Conservation (phyloP, 1,140 invertebrate genomes). For the Diabrotica virgifera region DNA sequence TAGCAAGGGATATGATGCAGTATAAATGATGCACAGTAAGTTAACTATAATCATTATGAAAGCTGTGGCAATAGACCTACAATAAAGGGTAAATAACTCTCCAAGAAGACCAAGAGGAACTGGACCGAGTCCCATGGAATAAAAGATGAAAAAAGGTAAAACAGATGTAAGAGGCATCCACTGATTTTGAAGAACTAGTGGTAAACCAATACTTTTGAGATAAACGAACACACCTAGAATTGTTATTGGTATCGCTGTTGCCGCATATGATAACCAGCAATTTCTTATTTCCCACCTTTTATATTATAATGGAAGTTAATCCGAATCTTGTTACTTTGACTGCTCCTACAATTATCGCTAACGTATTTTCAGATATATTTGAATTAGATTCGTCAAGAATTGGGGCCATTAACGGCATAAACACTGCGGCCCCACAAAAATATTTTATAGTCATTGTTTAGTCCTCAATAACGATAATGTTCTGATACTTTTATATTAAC, state of each 20-base stretch:
- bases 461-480: slow-evolving; percentile 58
- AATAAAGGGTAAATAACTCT: slow-evolving; percentile 74
- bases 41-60: slow-evolving; percentile 74
- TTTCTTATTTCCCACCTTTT: slow-evolving; percentile 68
- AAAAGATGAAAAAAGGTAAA: slow-evolving; percentile 36
- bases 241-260: slow-evolving; percentile 52
- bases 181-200: slow-evolving; percentile 50
- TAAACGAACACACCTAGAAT: slow-evolving; percentile 64
- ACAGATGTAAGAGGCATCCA: slow-evolving; percentile 41
- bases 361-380: slow-evolving; percentile 56
- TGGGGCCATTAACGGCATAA: slow-evolving; percentile 3
- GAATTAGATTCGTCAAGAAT: neutral
- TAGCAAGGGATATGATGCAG: slow-evolving; percentile 65
- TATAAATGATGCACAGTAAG: slow-evolving; percentile 73
- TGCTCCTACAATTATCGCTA: slow-evolving; percentile 78
- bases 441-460: slow-evolving; percentile 67
- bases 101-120: slow-evolving; percentile 80
- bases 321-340: slow-evolving; percentile 68
- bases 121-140: slow-evolving; percentile 66
- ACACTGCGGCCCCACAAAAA: slow-evolving; percentile 64
- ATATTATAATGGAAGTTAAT: slow-evolving; percentile 62
- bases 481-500: slow-evolving; percentile 53
- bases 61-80: slow-evolving; percentile 66
- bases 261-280: slow-evolving; percentile 67
- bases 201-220: slow-evolving; percentile 48